Percentiles rank a stretch among this genome's conserved stretches.
Evolutionary conservation across 2,113 vertebrate genomes (phyloP).

Genomic region (Okapia johnstoni): DNA sequence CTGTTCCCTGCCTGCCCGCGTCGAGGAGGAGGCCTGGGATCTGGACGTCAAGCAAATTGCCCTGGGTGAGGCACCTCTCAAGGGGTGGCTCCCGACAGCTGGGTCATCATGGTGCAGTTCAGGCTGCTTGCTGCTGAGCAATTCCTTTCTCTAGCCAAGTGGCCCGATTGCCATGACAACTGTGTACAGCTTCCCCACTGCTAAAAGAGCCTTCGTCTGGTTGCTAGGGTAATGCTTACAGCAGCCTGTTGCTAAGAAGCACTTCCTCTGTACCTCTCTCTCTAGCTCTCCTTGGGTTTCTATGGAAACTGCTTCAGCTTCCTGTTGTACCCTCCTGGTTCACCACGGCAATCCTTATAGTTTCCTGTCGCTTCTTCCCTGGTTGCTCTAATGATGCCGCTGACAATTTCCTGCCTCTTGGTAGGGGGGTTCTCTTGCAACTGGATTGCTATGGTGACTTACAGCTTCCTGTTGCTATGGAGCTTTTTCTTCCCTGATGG

Average conservation of each 20-base stretch:
- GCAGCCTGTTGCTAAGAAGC: slow-evolving; percentile 71
- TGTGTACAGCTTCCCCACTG: slow-evolving; percentile 63
- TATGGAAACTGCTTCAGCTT: slow-evolving; percentile 75
- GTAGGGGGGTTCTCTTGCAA: slow-evolving; percentile 67
- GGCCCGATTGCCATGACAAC: slow-evolving; percentile 67
- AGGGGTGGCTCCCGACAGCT: slow-evolving; percentile 70
- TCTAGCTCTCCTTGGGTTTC: slow-evolving; percentile 67
- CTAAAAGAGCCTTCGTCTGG: slow-evolving; percentile 65
- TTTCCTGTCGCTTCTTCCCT: slow-evolving; percentile 73
- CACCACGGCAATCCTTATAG: slow-evolving; percentile 65
- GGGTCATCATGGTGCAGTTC: slow-evolving; percentile 58
- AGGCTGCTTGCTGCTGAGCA: slow-evolving; percentile 66
- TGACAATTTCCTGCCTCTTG: slow-evolving; percentile 74
- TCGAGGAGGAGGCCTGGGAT: slow-evolving; percentile 80
- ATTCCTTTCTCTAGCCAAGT: slow-evolving; percentile 67
- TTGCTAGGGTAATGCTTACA: slow-evolving; percentile 69
- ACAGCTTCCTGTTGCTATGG: slow-evolving; percentile 72
- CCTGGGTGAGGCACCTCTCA: slow-evolving; percentile 74
- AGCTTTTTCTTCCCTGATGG: slow-evolving; percentile 60
- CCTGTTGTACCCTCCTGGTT: slow-evolving; percentile 70
- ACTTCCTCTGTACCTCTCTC: slow-evolving; percentile 68
- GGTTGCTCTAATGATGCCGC: slow-evolving; percentile 71
- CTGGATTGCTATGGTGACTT: slow-evolving; percentile 67
- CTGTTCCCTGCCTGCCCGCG: slow-evolving; percentile 74
- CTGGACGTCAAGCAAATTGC: slow-evolving; percentile 79